Conservation (phyloP, 2,888 invertebrate genomes). For the Odontothrips loti region DNA sequence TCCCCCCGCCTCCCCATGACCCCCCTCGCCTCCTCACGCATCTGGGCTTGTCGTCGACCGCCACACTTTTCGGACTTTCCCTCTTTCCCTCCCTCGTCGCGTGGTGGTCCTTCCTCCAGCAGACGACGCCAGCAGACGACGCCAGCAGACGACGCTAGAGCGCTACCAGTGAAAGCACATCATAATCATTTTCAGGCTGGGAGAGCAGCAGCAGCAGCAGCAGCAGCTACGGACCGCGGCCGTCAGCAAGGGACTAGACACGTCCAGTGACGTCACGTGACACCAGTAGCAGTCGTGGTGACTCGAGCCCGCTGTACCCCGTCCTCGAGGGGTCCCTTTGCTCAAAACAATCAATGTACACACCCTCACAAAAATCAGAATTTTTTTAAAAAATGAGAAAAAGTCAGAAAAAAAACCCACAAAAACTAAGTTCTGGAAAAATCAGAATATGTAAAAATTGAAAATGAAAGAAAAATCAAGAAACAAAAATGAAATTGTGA, state of each 20-base stretch:
- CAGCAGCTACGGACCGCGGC: neutral
- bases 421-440: too few relatives aligned
- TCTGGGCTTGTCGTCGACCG: neutral
- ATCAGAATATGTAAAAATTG: too few relatives aligned
- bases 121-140: neutral
- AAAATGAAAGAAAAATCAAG: too few relatives aligned
- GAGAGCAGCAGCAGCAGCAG: neutral
- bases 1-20: neutral
- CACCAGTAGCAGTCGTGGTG: neutral
- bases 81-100: neutral
- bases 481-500: too few relatives aligned
- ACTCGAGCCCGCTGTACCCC: too few relatives aligned
- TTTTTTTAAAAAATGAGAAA: too few relatives aligned
- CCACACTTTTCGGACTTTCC: neutral
- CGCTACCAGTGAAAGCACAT: neutral
- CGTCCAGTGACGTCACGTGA: neutral
- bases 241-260: too few relatives aligned
- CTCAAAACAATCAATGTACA: too few relatives aligned
- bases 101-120: neutral
- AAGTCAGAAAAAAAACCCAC: too few relatives aligned
- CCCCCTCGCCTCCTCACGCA: neutral
- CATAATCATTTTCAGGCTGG: neutral
- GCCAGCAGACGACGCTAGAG: neutral
- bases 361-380: too few relatives aligned
- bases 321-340: too few relatives aligned